Percentiles rank a stretch among this genome's conserved stretches.
These are phyloP conservation scores for Drosophila antonietae DNA, from an alignment of 2,888 invertebrate genomes.

Conservation along the genomic window DNA sequence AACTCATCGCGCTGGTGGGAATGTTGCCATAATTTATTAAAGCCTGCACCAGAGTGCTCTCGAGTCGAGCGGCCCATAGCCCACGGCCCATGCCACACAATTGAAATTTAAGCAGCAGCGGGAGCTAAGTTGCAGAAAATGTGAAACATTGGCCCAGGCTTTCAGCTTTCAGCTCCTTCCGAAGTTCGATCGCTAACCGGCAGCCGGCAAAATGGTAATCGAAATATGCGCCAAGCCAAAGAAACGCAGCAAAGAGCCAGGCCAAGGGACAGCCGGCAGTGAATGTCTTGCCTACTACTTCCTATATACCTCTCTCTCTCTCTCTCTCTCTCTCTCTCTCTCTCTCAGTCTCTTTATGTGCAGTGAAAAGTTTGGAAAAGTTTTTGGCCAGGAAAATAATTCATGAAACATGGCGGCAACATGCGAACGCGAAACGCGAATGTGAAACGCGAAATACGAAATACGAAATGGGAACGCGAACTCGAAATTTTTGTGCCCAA, in stretches of 20 bases:
- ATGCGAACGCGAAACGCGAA: slow-evolving; percentile 69
- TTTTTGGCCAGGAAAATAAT: slow-evolving; percentile 78
- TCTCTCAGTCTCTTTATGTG: slow-evolving; percentile 20
- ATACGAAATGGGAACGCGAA: slow-evolving; percentile 52
- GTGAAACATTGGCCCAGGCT: slow-evolving; percentile 58
- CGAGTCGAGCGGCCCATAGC: slow-evolving; percentile 62
- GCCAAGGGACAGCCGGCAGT: slow-evolving; percentile 34
- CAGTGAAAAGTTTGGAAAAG: slow-evolving; percentile 61
- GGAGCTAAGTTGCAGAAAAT: slow-evolving; percentile 65
- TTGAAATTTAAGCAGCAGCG: slow-evolving; percentile 76
- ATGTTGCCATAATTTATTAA: slow-evolving; percentile 79
- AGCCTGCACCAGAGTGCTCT: slow-evolving; percentile 77
- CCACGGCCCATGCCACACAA: slow-evolving; percentile 65
- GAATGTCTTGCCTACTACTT: slow-evolving; percentile 57
- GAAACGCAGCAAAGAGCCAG: slow-evolving; percentile 35
- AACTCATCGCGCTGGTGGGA: slow-evolving; percentile 15
- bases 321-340: slow-evolving; percentile 5
- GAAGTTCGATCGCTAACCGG: slow-evolving; percentile 42
- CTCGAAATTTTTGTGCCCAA: slow-evolving; percentile 75
- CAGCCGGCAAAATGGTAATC: slow-evolving; percentile 72
- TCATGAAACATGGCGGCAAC: slow-evolving; percentile 80
- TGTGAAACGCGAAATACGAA: slow-evolving; percentile 33
- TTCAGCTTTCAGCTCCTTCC: slow-evolving; percentile 13
- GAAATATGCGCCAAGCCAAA: slow-evolving; percentile 60
- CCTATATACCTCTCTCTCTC: slow-evolving; percentile 5